Evolutionary conservation across 1,140 invertebrate species (phyloP), one percentile per base, ranked within the genome.

Genomic region (Whitmania pigra): DNA sequence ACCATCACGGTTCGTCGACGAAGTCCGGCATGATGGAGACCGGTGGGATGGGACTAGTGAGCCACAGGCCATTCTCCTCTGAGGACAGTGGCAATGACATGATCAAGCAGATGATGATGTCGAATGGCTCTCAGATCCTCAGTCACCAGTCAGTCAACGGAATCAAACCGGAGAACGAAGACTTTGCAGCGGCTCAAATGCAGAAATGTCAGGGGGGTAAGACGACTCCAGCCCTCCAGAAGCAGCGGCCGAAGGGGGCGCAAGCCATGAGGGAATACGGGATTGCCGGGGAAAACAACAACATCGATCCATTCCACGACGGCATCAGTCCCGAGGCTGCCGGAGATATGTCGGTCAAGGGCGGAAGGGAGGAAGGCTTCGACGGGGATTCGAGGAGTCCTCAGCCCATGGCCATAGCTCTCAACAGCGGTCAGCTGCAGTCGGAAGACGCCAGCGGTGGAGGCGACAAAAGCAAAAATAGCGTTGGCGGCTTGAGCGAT

Each of bases 91-190:
- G 29, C 57, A n/a, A n/a, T 13, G 57, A 63, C 57, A 31, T 63
- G 22, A 63, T 63, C 22, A 63, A 25, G 22, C 22, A 63, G 57
- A 63, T 25, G 22, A 63, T 25, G 22, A 63, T 25, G 9, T 25
- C 22, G 22, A 63, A 63, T 20, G 29, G 29, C 0, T 25, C 22
- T 20, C 22, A 31, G 22, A 31, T 22, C 13, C 22, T 18, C 22
- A 7, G 22, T 18, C 22, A 63, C 57, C 57, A 63, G 29, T 25
- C 22, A 11, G 29, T 63, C 57, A 63, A 63, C 29, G 57, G 29
- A 22, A 63, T 63, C 9, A 63, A 63, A 20, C 57, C 57, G 57
- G 57, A 63, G 29, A 31, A 63, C 20, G 57, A 63, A 22, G 57
- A 63, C 57, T 63, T 63, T 63, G 29, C 22, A 2, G 57, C 22